A percentile compares a stretch with the other conserved stretches of the same genome.
Evolutionary conservation across 2,888 invertebrate genomes (phyloP).

Genomic region (Sturmia bella): DNA sequence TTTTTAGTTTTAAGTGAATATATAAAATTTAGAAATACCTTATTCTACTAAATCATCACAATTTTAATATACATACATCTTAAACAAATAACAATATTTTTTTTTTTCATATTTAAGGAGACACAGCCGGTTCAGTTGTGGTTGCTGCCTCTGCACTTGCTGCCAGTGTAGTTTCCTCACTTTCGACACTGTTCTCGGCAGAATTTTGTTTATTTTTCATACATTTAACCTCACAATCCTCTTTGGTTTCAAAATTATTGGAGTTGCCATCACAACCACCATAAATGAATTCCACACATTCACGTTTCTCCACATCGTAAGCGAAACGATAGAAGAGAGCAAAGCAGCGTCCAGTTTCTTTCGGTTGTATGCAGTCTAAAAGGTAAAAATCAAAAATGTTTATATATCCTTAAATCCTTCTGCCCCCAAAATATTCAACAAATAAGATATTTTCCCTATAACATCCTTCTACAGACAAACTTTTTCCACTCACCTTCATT

Average conservation of each 20-base stretch:
- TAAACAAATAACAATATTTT: constrained; percentile 13
- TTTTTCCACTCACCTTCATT: constrained; percentile 62
- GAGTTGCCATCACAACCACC: constrained; percentile 90
- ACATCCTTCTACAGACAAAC: no score
- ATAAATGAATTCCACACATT: constrained; percentile 89
- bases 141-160: background rate
- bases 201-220: constrained; percentile 9
- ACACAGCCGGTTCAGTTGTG: constrained; percentile 15
- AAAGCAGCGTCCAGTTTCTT: constrained; percentile 87
- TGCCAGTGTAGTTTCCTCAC: constrained; percentile 18
- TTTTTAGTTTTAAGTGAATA: background rate
- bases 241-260: constrained; percentile 87
- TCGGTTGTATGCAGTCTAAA: constrained; percentile 85
- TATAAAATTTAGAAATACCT: constrained; percentile 5
- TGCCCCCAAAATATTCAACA: no score
- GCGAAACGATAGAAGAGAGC: constrained; percentile 82
- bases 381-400: background rate
- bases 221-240: constrained; percentile 85
- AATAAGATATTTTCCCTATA: no score
- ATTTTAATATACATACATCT: constrained; percentile 20
- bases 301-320: constrained; percentile 76
- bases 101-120: background rate
- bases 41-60: constrained; percentile 51
- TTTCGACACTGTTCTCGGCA: no score
- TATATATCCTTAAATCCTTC: no score